Evolutionary conservation across 2,888 invertebrate genomes (phyloP), one percentile per base, ranked within the genome.

Genomic region (Boloria selene): DNA sequence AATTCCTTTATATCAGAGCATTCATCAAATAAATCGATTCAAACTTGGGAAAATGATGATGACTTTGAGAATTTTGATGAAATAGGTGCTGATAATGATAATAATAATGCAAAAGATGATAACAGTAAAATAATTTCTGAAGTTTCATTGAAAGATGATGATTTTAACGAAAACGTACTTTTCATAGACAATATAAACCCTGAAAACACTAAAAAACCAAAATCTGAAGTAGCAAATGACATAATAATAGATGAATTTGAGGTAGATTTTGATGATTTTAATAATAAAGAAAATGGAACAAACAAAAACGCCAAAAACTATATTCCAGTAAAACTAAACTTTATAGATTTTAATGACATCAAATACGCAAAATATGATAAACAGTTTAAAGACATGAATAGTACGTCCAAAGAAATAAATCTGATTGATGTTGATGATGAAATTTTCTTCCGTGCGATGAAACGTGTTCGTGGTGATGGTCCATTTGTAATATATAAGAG

Each of bases 401-500:
- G 5, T 7, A 13, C 17, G 17, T 18, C 18, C 0, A 38, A 64
- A 7, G 52, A 60, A 59, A 10, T 31, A 49, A 17, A 60, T 31
- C 2, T 44, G 3, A 49, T 63, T 47, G 55, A 49, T 22, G 55
- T 55, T 42, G 55, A 63, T 17, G 63, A 63, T 31, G 26, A 63
- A 42, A 16, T 22, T 4, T 47, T 63, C 49, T 63, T 63, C 3
- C 38, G 22, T 5, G 50, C 53, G 18, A 13, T 63, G 16, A n/a
- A 38, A 22, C 42, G 55, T 16, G 42, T 44, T 1, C 63, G 49
- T 16, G 55, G 55, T 3, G 18, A 45, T 0, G 22, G 16, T 3
- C 55, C 63, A 3, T 63, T 63, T 1, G 10, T 55, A 3, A 38
- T 63, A 2, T 55, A 63, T 42, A 42, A 63, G 22, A 54, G 63